A percentile compares a stretch with the other conserved stretches of the same genome.
Evolutionary conservation across 2,888 invertebrate genomes (phyloP).

Genomic region (Lochmaea crataegi): DNA sequence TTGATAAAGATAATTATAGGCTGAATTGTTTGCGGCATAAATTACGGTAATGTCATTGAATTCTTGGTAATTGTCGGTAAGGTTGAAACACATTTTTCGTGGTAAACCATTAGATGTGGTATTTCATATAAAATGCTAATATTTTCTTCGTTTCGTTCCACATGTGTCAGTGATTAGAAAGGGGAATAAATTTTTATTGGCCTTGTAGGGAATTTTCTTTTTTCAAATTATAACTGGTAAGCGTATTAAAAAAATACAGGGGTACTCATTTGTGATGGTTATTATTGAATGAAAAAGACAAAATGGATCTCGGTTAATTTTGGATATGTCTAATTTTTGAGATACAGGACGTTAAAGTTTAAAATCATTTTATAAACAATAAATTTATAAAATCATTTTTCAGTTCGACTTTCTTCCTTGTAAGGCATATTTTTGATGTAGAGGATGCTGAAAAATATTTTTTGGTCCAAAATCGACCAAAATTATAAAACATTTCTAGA

Average conservation of each 20-base stretch:
- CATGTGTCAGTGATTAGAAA: background rate
- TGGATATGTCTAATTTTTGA: too few species aligned
- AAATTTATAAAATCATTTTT: too few species aligned
- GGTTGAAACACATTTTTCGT: background rate
- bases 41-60: slow-evolving; percentile 12
- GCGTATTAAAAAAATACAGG: background rate
- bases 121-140: background rate
- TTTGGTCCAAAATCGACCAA: too few species aligned
- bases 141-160: slow-evolving; percentile 7
- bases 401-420: too few species aligned
- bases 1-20: slow-evolving; percentile 11
- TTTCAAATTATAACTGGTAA: background rate
- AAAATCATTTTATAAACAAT: too few species aligned
- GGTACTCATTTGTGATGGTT: too few species aligned
- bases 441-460: too few species aligned
- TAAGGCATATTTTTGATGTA: too few species aligned
- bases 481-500: too few species aligned
- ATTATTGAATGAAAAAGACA: too few species aligned
- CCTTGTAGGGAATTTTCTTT: background rate
- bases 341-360: too few species aligned
- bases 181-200: background rate
- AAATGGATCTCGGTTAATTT: too few species aligned
- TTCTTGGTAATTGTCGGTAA: slow-evolving; percentile 11
- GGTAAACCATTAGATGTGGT: background rate
- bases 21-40: slow-evolving; percentile 4